These are phyloP conservation scores for Drosophila lacertosa DNA, from an alignment of 1,140 invertebrate genomes.

Conservation along the genomic window DNA sequence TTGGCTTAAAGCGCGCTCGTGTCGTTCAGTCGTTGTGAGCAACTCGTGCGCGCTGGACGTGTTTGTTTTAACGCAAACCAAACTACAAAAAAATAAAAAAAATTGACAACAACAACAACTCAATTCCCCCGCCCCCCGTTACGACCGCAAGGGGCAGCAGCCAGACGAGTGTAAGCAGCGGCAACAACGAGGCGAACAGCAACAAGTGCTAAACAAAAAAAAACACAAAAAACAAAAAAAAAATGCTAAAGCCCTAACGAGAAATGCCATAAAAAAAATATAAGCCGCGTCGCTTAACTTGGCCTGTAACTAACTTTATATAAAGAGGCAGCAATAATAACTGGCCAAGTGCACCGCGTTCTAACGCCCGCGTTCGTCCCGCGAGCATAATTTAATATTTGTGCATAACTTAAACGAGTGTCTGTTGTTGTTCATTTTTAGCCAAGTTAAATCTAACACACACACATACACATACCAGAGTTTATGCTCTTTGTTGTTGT, in stretches of 20 bases:
- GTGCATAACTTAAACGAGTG: constrained; percentile 3
- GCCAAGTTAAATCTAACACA: constrained; percentile 5
- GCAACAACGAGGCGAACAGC: constrained; percentile 37
- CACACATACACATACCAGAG: neutral
- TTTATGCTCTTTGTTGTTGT: constrained; percentile 1
- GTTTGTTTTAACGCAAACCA: constrained; percentile 33
- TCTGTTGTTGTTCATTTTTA: neutral
- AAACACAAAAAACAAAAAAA: constrained; percentile 14
- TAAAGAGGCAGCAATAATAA: constrained; percentile 22
- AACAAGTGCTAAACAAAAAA: constrained; percentile 33
- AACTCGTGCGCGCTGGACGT: constrained; percentile 77
- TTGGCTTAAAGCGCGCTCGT: constrained; percentile 48
- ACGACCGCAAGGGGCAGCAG: constrained; percentile 12
- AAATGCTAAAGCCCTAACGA: constrained; percentile 21
- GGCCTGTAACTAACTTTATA: constrained; percentile 12
- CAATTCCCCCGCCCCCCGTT: constrained; percentile 7
- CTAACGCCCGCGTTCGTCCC: neutral
- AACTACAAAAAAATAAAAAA: constrained; percentile 7
- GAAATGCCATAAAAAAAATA: constrained; percentile 42
- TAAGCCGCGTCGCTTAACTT: constrained; percentile 11
- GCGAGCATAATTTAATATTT: constrained; percentile 4
- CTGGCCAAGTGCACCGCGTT: neutral
- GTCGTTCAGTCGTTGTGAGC: constrained; percentile 63
- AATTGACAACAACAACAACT: constrained; percentile 15
- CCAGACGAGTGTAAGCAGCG: constrained; percentile 57